These are phyloP conservation scores for Neoaliturus tenellus DNA, from an alignment of 2,888 invertebrate species.

Conservation along the genomic window DNA sequence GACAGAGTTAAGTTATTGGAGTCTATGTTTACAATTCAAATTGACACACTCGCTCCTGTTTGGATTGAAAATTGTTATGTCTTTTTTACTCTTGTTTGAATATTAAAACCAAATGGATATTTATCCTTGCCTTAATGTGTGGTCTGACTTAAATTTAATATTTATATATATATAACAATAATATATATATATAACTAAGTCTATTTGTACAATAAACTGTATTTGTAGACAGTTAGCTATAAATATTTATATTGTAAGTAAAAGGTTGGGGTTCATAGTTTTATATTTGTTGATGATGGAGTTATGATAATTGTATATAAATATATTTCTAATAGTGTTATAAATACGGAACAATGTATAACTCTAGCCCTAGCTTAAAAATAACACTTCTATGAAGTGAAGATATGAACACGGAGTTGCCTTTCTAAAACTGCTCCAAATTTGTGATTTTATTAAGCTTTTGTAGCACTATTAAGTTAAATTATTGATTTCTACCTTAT, in stretches of 20 bases:
- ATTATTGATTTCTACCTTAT: background rate
- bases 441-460: background rate
- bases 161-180: slow-evolving; percentile 1
- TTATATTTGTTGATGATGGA: slow-evolving; percentile 2
- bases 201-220: background rate
- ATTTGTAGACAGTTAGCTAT: background rate
- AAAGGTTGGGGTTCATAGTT: slow-evolving; percentile 9
- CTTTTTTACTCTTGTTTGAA: too few relatives aligned
- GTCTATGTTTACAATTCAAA: too few relatives aligned
- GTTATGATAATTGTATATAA: background rate
- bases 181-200: background rate
- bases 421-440: background rate
- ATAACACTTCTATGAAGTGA: slow-evolving; percentile 4
- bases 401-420: background rate
- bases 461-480: background rate
- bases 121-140: slow-evolving; percentile 3
- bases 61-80: too few relatives aligned
- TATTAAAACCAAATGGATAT: background rate
- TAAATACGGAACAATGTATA: background rate
- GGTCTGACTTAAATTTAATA: slow-evolving; percentile 18
- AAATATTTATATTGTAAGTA: background rate
- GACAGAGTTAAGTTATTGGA: too few relatives aligned
- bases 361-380: background rate
- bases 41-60: too few relatives aligned
- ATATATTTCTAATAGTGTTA: background rate